Conservation (phyloP, 2,113 vertebrate genomes). For the Cynocephalus volans region DNA sequence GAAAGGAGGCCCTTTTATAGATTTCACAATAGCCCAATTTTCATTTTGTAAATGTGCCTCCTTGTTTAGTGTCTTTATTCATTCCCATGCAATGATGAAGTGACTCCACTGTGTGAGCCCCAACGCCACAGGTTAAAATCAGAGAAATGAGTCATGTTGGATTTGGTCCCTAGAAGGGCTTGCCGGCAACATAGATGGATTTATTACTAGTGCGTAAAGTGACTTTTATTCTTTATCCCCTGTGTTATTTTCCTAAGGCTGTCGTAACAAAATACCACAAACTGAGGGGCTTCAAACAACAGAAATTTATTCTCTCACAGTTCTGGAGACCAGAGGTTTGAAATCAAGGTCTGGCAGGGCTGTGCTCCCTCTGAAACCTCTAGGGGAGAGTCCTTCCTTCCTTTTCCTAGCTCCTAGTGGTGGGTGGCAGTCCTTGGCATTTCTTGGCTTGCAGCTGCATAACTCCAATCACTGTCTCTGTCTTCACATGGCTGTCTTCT, state of each 20-base stretch:
- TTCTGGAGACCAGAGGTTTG: neutral
- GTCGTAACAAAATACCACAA: neutral
- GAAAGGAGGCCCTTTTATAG: conserved; percentile 63
- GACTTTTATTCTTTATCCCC: neutral
- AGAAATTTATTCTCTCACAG: neutral
- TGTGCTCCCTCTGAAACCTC: neutral
- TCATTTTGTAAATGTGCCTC: conserved; percentile 63
- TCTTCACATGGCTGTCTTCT: neutral
- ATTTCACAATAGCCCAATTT: conserved; percentile 66
- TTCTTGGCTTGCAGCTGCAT: neutral
- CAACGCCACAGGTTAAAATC: conserved; percentile 55
- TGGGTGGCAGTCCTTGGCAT: neutral
- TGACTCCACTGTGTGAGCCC: conserved; percentile 27
- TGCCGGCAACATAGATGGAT: conserved; percentile 36
- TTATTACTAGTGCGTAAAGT: conserved; percentile 32
- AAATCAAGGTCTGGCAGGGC: neutral
- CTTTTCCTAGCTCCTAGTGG: neutral
- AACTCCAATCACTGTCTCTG: neutral
- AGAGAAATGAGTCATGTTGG: conserved; percentile 75
- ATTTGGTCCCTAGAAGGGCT: neutral
- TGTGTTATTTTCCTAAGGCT: neutral
- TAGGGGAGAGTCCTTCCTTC: too few species aligned
- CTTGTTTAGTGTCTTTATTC: conserved; percentile 35
- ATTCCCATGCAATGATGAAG: conserved; percentile 49
- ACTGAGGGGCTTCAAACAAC: neutral